Evolutionary conservation across 1,140 invertebrate genomes (phyloP).

Genomic region (Mactra quadrangularis): DNA sequence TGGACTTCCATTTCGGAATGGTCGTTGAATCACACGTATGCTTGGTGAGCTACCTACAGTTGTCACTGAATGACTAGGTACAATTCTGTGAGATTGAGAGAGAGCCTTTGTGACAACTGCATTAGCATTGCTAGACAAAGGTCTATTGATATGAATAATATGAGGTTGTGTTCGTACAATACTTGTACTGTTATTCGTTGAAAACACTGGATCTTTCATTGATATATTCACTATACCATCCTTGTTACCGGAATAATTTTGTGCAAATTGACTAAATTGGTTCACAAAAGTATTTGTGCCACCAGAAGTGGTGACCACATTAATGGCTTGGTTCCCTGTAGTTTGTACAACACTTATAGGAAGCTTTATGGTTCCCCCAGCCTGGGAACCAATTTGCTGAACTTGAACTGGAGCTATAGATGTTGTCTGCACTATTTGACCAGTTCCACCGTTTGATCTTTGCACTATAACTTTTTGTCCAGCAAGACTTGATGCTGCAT

Average conservation of each 20-base stretch:
- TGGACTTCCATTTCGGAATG: constrained; percentile 51
- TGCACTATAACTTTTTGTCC: constrained; percentile 54
- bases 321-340: neutral
- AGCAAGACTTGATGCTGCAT: constrained; percentile 18
- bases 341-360: constrained; percentile 34
- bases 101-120: constrained; percentile 16
- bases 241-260: neutral
- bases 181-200: constrained; percentile 10
- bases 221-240: constrained; percentile 34
- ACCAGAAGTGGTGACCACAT: neutral
- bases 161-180: constrained; percentile 44
- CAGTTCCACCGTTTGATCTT: constrained; percentile 35
- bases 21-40: constrained; percentile 58
- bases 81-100: constrained; percentile 34
- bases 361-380: constrained; percentile 29
- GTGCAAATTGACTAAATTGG: constrained; percentile 53
- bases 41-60: constrained; percentile 24
- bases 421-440: constrained; percentile 25
- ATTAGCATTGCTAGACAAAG: constrained; percentile 5
- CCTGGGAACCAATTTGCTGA: neutral
- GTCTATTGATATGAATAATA: constrained; percentile 56
- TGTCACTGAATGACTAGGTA: constrained; percentile 45
- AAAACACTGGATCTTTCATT: neutral
- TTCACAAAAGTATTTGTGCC: constrained; percentile 25
- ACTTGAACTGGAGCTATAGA: constrained; percentile 6